phyloP scores from a whole-genome alignment of 2,888 invertebrate genomes.

The Drosophila subquinaria region DNA sequence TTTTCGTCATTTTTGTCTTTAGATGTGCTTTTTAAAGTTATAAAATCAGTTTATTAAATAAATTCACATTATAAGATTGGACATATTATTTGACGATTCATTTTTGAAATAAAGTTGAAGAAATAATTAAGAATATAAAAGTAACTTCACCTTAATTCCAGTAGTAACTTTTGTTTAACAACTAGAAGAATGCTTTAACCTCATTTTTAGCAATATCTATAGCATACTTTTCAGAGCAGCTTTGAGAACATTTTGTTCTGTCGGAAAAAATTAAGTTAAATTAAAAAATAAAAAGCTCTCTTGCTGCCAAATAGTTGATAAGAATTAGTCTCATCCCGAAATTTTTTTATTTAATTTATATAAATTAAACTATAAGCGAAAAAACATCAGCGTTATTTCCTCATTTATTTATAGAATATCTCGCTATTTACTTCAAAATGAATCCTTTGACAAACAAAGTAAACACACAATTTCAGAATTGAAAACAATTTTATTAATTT shows the following conservation, averaged over 20 bases:
- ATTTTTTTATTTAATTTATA: not conserved
- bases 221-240: not conserved
- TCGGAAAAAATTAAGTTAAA: too few relatives aligned
- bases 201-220: too few relatives aligned
- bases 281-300: too few relatives aligned
- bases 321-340: not conserved
- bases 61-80: not conserved
- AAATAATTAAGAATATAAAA: too few relatives aligned
- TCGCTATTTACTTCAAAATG: not conserved
- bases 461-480: not conserved
- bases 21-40: constrained; percentile 7
- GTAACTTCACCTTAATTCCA: too few relatives aligned
- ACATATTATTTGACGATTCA: not conserved
- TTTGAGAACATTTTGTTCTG: too few relatives aligned
- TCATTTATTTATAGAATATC: not conserved
- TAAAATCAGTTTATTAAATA: not conserved
- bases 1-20: not conserved
- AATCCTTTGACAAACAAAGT: constrained; percentile 2
- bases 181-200: too few relatives aligned
- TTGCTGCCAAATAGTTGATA: too few relatives aligned
- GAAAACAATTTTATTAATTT: not conserved
- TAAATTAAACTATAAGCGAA: not conserved
- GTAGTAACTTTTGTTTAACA: too few relatives aligned
- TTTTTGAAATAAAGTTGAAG: not conserved
- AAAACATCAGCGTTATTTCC: not conserved